Conservation (phyloP, 2,113 vertebrate species). For the Trichechus manatus region DNA sequence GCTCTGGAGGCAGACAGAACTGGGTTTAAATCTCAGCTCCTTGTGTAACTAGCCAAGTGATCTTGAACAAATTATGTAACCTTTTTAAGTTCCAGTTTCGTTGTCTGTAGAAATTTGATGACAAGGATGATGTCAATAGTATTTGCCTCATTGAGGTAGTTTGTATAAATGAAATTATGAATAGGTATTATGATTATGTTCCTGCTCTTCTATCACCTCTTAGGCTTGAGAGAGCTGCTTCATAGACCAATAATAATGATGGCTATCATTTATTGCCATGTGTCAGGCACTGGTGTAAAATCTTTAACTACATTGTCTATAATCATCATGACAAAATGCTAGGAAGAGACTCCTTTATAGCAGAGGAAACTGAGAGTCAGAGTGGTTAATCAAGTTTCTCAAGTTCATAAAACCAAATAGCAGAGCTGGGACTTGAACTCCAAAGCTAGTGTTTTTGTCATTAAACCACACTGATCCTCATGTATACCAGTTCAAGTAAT, state of each 20-base stretch:
- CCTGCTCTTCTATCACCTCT: background rate
- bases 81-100: background rate
- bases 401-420: background rate
- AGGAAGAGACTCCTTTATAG: background rate
- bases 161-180: slow-evolving; percentile 24
- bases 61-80: background rate
- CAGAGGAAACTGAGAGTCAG: slow-evolving; percentile 17
- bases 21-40: background rate
- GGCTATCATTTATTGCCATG: background rate
- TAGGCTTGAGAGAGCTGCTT: background rate
- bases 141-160: background rate
- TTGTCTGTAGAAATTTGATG: background rate
- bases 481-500: background rate
- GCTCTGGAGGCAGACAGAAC: background rate
- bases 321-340: background rate
- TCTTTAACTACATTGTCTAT: background rate
- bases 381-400: background rate
- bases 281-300: background rate
- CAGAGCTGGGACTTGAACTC: slow-evolving; percentile 2
- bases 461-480: background rate
- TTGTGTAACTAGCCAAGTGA: background rate
- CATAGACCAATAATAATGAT: background rate
- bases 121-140: background rate
- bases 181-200: background rate
- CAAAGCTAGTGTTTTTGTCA: background rate